Percentiles rank a stretch among this genome's conserved stretches.
phyloP scores from a whole-genome alignment of 2,888 invertebrate species.

The Candidula unifasciata region DNA sequence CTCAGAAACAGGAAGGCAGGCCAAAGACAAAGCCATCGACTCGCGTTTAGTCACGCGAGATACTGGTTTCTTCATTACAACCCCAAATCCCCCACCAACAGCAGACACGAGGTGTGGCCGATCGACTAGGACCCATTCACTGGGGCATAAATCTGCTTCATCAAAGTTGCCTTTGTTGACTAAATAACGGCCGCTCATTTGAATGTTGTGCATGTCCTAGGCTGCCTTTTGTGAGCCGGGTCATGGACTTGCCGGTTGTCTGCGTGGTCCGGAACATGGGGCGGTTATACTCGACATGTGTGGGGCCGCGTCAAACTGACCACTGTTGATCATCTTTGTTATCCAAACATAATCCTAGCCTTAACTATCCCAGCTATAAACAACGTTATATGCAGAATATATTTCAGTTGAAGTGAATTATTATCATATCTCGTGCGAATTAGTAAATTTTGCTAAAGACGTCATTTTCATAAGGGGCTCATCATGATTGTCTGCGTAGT shows the following conservation, averaged over 20 bases:
- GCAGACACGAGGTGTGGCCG: neutral
- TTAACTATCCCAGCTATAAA: neutral
- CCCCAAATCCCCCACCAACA: neutral
- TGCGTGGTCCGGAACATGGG: neutral
- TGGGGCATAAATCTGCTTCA: neutral
- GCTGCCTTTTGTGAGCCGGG: neutral
- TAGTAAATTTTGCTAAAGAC: too few relatives aligned
- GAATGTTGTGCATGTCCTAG: neutral
- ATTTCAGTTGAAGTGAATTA: too few relatives aligned
- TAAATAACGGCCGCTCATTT: neutral
- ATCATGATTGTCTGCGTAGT: too few relatives aligned
- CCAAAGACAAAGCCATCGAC: too few relatives aligned
- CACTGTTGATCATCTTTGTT: neutral
- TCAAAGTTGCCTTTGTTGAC: conserved; percentile 19
- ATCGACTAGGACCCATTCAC: neutral
- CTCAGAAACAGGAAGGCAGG: too few relatives aligned
- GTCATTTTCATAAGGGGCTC: too few relatives aligned
- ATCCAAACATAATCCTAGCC: neutral
- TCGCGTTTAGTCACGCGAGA: conserved; percentile 26
- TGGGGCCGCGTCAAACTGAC: conserved; percentile 25
- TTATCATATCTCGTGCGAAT: too few relatives aligned
- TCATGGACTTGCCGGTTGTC: neutral
- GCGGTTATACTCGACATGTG: conserved; percentile 23
- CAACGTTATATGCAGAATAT: neutral
- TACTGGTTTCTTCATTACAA: conserved; percentile 3